A percentile compares a stretch with the other conserved stretches of the same genome.
Conservation (phyloP, 2,797 vertebrate species). For the Diceros bicornis region DNA sequence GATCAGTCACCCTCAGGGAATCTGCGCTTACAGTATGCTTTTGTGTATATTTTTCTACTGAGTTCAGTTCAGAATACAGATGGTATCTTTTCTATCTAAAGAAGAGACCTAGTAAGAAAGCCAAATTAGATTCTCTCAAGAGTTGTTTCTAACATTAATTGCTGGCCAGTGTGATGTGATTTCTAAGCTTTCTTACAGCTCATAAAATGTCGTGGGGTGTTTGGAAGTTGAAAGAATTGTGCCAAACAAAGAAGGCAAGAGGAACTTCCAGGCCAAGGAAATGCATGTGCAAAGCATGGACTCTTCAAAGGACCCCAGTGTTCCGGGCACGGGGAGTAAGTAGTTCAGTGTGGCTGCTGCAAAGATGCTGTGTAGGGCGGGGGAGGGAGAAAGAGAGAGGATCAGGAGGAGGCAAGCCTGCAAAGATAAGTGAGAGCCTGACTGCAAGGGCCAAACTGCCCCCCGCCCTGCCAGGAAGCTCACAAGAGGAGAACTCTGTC, state of each 20-base stretch:
- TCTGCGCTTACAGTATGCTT: neutral
- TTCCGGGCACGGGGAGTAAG: neutral
- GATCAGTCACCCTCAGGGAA: neutral
- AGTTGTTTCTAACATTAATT: constrained; percentile 32
- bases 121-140: constrained; percentile 22
- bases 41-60: constrained; percentile 22
- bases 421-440: neutral
- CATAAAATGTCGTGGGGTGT: neutral
- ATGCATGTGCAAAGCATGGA: neutral
- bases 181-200: constrained; percentile 43
- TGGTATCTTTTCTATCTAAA: constrained; percentile 37
- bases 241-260: neutral
- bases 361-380: neutral
- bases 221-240: neutral
- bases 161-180: neutral
- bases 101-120: constrained; percentile 15
- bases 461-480: neutral
- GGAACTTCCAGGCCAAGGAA: neutral
- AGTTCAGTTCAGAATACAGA: constrained; percentile 25
- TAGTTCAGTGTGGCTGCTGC: neutral
- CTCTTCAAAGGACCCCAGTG: neutral
- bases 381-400: neutral
- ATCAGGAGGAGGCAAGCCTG: neutral
- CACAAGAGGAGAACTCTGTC: neutral
- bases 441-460: neutral